phyloP scores from a whole-genome alignment of 2,113 vertebrate species.

The Rhynchopsitta pachyrhyncha region DNA sequence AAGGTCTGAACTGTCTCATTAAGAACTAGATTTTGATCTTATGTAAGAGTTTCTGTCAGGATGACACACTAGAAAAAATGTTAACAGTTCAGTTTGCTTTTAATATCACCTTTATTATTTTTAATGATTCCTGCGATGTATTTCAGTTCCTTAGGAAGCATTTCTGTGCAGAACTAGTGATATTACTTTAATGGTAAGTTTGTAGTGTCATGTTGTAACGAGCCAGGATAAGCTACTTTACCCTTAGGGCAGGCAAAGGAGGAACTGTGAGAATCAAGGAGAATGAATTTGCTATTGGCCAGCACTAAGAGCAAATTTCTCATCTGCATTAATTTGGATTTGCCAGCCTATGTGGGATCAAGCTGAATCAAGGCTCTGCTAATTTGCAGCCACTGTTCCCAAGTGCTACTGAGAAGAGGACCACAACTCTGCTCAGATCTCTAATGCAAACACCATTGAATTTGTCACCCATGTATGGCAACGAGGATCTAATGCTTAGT shows the following conservation, averaged over 20 bases:
- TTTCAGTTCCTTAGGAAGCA: neutral
- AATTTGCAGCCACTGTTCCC: neutral
- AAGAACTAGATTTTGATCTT: neutral
- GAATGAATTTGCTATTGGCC: neutral
- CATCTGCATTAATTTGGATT: neutral
- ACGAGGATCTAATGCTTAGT: neutral
- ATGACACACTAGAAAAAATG: neutral
- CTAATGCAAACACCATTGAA: fast-evolving
- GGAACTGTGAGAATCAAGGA: neutral
- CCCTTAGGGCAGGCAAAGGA: neutral
- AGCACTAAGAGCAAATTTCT: neutral
- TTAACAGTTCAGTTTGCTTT: neutral
- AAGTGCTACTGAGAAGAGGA: neutral
- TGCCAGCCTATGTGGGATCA: neutral
- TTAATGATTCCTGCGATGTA: neutral
- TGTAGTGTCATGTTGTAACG: neutral
- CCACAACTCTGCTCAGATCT: neutral
- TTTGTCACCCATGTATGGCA: neutral
- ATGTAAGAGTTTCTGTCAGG: neutral
- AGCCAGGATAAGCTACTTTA: neutral
- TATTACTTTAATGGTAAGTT: neutral
- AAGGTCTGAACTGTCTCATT: neutral
- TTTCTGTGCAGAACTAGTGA: neutral
- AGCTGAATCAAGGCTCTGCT: neutral
- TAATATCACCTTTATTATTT: conserved; percentile 8